Conservation (phyloP, 2,113 vertebrate species). For the Corythoichthys haematopterus region DNA sequence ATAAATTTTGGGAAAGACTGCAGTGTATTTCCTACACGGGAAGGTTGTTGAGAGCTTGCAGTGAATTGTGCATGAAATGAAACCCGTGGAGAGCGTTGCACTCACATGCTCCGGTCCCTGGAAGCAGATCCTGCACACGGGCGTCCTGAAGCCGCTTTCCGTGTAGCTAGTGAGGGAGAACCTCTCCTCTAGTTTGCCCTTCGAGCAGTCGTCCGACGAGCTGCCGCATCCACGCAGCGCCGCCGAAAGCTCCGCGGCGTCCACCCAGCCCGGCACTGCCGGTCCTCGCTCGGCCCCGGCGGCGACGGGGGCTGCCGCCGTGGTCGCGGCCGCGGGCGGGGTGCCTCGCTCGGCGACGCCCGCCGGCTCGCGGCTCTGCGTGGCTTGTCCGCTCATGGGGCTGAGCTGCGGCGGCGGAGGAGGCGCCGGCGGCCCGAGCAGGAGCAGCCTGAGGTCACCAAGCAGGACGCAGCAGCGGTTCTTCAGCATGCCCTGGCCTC, state of each 20-base stretch:
- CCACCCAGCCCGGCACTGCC: constrained; percentile 76
- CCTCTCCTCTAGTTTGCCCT: constrained; percentile 86
- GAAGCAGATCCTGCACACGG: constrained; percentile 97
- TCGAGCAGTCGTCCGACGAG: constrained; percentile 87
- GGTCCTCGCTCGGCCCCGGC: constrained; percentile 63
- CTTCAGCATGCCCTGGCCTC: constrained; percentile 89
- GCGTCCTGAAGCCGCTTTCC: constrained; percentile 91
- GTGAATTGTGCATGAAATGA: not conserved
- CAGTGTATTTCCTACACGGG: not conserved
- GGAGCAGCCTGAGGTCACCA: constrained; percentile 94
- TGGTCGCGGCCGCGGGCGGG: constrained; percentile 59
- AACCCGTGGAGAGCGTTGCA: constrained; percentile 3
- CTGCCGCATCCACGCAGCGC: constrained; percentile 80
- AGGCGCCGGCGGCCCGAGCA: constrained; percentile 81
- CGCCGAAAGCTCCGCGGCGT: constrained; percentile 76
- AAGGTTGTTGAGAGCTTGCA: not conserved
- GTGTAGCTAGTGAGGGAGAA: constrained; percentile 91
- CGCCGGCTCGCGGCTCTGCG: constrained; percentile 63
- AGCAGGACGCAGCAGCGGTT: constrained; percentile 95
- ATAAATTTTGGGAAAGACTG: not conserved
- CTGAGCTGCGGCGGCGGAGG: constrained; percentile 70
- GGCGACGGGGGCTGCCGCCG: constrained; percentile 25
- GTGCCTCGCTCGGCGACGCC: constrained; percentile 64
- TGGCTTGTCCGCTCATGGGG: constrained; percentile 80
- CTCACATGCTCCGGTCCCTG: constrained; percentile 96